Percentiles rank a stretch among this genome's conserved stretches.
These are phyloP conservation scores for Drosophila pectinifera DNA, from an alignment of 1,140 invertebrate genomes.

Conservation along the genomic window DNA sequence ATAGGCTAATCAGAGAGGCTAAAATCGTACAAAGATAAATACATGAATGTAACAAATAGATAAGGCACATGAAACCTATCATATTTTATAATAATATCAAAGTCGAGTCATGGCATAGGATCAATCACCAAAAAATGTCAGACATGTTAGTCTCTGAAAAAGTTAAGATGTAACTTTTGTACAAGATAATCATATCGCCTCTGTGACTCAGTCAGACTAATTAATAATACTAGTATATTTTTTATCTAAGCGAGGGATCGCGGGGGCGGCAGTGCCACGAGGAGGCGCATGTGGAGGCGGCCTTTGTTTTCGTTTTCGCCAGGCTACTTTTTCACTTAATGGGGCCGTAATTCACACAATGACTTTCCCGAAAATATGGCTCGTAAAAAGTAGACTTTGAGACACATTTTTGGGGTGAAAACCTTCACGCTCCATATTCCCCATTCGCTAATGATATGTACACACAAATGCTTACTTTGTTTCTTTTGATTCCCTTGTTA, in stretches of 20 bases:
- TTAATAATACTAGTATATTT: conserved; percentile 1
- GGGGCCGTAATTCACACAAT: conserved; percentile 10
- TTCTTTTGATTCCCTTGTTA: conserved; percentile 12
- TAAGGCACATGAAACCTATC: too few species aligned
- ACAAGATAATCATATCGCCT: background rate
- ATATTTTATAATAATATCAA: background rate
- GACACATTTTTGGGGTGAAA: conserved; percentile 13
- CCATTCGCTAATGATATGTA: conserved; percentile 15
- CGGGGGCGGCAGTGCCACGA: background rate
- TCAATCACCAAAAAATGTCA: background rate
- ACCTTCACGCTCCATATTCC: conserved; percentile 13
- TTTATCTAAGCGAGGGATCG: background rate
- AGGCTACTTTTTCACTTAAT: conserved; percentile 12
- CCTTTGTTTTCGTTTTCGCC: conserved; percentile 9
- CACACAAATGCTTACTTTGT: conserved; percentile 6
- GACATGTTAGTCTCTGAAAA: background rate
- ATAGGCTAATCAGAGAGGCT: background rate
- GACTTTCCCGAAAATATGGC: conserved; percentile 19
- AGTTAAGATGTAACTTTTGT: background rate
- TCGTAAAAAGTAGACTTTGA: conserved; percentile 16
- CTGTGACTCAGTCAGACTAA: conserved; percentile 13
- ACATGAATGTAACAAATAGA: too few species aligned
- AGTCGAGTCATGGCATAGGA: background rate
- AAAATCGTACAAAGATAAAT: too few species aligned
- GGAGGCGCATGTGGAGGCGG: background rate